Base-by-base conservation (phyloP, 2,888 invertebrate species). In the Gandaritis pyraliata region DNA sequence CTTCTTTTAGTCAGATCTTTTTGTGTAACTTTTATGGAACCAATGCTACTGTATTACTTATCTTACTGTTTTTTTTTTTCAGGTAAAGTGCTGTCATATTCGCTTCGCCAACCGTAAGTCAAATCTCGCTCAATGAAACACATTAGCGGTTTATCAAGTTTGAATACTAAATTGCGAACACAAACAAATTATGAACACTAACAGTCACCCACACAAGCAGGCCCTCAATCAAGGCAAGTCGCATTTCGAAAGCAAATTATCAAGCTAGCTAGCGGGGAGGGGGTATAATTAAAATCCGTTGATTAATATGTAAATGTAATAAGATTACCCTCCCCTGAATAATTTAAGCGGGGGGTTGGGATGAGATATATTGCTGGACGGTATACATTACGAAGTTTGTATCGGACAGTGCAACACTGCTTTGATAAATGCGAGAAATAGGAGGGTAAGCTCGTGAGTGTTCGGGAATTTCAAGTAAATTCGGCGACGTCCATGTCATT, bases 301-400 rank as follows among this genome's bases (percentile, higher is more conserved):
- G 97, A 97, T 97, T 97, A 97, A 97, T 97, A 97, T 97, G 97
- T 97, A 97, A 97, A 97, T 97, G 97, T 97, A 97, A 97, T 97
- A 97, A 97, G 97, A 97, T 97, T 97, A 97, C 96, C 96, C 96
- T 96, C 96, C 95, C 95, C 94, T 95, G 96, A 96, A 96, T 96
- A 96, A 95, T 95, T 93, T 90, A 90, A 84, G 82, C 83, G 85
- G 65, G 86, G 84, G 80, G 80, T 82, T 81, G 87, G 87, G 89
- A 88, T 92, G 89, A 88, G 90, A 93, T 93, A 93, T 88, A 86
- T 77, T 78, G 85, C 82, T 78, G 85, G 87, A 83, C 87, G 75
- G 71, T 84, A 87, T 90, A 65, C 85, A 87, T 88, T 90, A 90
- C 82, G 73, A 77, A 68, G 72, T 76, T 79, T 84, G 81, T 85